Evolutionary conservation across 2,113 vertebrate genomes (phyloP).

Genomic region (Pionites leucogaster): DNA sequence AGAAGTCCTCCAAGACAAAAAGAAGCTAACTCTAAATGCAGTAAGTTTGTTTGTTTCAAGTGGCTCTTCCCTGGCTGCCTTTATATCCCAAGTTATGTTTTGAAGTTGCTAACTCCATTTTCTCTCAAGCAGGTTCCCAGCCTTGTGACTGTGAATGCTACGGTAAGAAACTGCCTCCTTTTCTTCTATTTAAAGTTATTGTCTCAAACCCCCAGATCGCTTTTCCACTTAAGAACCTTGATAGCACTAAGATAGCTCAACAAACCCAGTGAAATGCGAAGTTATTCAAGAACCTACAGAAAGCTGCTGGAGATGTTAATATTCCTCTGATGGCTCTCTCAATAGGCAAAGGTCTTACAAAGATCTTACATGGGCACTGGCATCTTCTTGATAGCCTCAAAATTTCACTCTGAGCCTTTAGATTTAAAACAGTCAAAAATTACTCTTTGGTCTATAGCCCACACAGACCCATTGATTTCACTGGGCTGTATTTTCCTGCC

Average conservation of each 20-base stretch:
- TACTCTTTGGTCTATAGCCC: neutral
- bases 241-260: neutral
- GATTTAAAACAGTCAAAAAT: neutral
- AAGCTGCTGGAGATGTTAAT: neutral
- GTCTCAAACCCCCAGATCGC: neutral
- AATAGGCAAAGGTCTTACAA: neutral
- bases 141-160: rapidly evolving
- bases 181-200: neutral
- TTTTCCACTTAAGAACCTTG: neutral
- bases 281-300: neutral
- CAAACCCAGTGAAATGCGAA: neutral
- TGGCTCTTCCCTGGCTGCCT: neutral
- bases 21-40: neutral
- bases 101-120: neutral
- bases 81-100: neutral
- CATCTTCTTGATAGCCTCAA: neutral
- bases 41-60: slow-evolving; percentile 2
- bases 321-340: neutral
- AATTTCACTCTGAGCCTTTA: neutral
- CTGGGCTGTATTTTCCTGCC: neutral
- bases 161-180: neutral
- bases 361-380: neutral
- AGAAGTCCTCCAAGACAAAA: neutral
- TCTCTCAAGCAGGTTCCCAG: slow-evolving; percentile 13
- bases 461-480: neutral